Base-by-base conservation (phyloP, 2,888 invertebrate species). In the Lycophotia porphyrea region DNA sequence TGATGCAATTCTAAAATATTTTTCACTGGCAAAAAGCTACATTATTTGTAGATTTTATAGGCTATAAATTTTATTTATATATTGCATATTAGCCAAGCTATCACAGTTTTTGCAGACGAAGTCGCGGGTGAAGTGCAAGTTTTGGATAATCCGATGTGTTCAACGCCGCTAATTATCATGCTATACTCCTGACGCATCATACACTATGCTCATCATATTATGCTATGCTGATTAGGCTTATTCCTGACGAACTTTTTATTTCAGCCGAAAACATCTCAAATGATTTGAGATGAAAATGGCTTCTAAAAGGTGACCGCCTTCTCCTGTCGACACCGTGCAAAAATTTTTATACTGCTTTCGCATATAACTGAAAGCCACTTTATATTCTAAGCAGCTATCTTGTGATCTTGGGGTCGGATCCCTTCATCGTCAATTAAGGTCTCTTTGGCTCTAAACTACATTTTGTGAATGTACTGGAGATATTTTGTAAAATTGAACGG, bases 371-470 rank as follows among this genome's bases (percentile, higher is more conserved):
- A 67, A 69, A 60, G 42, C 66, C 69, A 78, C 81, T 88, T 87
- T 81, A 81, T 88, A 88, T 88, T 87, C 85, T 47, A 24, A 47
- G 47, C 75, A 76, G 80, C 78, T 69, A 78, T 78, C 72, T 72
- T 70, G 55, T 84, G 82, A 84, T 82, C 81, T 76, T 75, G 34
- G 76, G 71, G 67, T 58, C 27, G 66, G 79, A 84, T 81, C 81
- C 81, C 74, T 80, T 80, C 72, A 52, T 75, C 68, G 73, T 80
- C 87, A 85, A 87, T 88, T 86, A 86, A 87, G 84, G 79, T 55
- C 71, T 68, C 73, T 66, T 71, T 71, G 68, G 67, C 77, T 84
- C 78, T 75, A 82, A 78, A 76, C 71, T 86, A 80, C 75, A 86
- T 85, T 88, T 87, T 71, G 61, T 24, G 49, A 84, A 80, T 72